Conservation (phyloP, 92 coral and sea anemone genomes). For the Porites cylindrica region DNA sequence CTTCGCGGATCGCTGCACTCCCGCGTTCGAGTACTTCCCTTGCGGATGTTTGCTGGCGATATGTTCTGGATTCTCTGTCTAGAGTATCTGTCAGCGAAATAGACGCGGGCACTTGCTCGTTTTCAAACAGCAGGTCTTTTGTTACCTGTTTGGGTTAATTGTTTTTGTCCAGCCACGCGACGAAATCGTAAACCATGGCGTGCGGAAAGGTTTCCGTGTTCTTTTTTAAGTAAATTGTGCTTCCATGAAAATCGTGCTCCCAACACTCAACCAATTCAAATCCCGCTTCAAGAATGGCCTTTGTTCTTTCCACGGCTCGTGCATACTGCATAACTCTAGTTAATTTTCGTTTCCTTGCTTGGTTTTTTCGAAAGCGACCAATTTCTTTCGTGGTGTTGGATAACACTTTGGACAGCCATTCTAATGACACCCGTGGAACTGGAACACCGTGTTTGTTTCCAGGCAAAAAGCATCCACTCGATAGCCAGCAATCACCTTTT, state of each 20-base stretch:
- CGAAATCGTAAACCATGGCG: slow-evolving; percentile 27
- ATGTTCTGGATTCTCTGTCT: background rate
- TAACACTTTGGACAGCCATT: slow-evolving; percentile 33
- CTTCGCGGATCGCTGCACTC: too few species aligned
- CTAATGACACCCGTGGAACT: slow-evolving; percentile 35
- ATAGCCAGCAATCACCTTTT: background rate
- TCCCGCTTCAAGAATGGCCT: too few species aligned
- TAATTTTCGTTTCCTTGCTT: background rate
- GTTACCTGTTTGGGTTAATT: background rate
- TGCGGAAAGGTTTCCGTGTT: slow-evolving; percentile 24
- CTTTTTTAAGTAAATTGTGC: background rate
- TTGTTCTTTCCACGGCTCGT: too few species aligned
- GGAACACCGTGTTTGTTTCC: slow-evolving; percentile 13
- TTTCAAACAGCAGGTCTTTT: too few species aligned
- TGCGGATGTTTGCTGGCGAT: slow-evolving; percentile 17
- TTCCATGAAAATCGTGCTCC: background rate
- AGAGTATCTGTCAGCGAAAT: background rate
- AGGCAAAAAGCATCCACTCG: background rate
- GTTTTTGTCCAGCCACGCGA: background rate
- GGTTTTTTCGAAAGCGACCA: too few species aligned
- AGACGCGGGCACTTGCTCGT: too few species aligned
- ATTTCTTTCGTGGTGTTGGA: background rate
- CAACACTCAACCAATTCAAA: background rate
- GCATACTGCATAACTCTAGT: too few species aligned
- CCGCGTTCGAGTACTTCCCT: background rate